Percentiles rank a stretch among this genome's conserved stretches.
phyloP scores from a whole-genome alignment of 2,888 invertebrate species.

The Orgyia antiqua region DNA sequence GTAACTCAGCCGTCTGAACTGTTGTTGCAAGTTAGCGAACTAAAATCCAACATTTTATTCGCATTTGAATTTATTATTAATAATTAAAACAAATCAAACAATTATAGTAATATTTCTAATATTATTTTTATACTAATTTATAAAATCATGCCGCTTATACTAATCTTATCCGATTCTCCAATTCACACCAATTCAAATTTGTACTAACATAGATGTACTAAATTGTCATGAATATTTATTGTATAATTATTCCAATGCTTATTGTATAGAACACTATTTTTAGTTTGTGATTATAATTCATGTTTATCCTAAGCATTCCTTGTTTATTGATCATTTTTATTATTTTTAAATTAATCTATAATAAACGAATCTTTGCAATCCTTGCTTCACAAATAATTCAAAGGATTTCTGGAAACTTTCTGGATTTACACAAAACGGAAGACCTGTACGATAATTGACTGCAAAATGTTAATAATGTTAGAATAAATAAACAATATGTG shows the following conservation, averaged over 20 bases:
- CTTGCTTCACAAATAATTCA: too few species aligned
- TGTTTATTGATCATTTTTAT: too few species aligned
- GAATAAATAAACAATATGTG: too few species aligned
- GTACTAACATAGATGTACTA: slow-evolving; percentile 51
- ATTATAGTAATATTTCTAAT: slow-evolving; percentile 19
- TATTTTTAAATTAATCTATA: too few species aligned
- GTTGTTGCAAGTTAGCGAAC: too few species aligned
- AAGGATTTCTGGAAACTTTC: too few species aligned
- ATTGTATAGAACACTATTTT: slow-evolving; percentile 1
- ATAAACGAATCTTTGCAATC: too few species aligned
- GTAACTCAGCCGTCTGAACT: slow-evolving; percentile 9
- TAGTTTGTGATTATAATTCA: background rate
- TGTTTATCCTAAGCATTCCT: too few species aligned
- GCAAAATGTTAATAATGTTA: too few species aligned
- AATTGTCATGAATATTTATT: slow-evolving; percentile 3
- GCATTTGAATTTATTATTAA: slow-evolving; percentile 19
- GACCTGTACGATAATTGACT: too few species aligned
- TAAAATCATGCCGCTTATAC: slow-evolving; percentile 22
- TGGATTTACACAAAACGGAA: too few species aligned
- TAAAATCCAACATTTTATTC: too few species aligned
- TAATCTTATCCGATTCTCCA: slow-evolving; percentile 18
- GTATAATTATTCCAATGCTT: background rate
- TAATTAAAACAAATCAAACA: slow-evolving; percentile 26
- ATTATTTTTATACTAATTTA: slow-evolving; percentile 24
- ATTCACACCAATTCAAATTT: slow-evolving; percentile 32